phyloP scores from a whole-genome alignment of 1,140 invertebrate genomes.

The Cylas formicarius region DNA sequence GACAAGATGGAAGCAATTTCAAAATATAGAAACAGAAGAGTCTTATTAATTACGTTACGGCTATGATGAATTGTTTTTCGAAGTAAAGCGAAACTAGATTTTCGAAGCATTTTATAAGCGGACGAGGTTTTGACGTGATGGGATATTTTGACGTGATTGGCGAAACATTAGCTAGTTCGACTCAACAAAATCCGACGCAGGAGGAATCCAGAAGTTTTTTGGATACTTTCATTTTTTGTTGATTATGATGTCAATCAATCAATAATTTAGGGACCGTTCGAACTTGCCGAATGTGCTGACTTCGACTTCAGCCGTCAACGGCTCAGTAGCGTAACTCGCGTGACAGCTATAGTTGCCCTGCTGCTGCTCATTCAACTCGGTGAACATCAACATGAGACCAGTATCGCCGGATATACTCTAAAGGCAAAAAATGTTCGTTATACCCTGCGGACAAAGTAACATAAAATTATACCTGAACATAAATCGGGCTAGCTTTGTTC shows the following conservation, averaged over 20 bases:
- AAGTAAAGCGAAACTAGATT: too few species aligned
- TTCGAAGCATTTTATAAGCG: too few species aligned
- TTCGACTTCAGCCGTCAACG: constrained; percentile 55
- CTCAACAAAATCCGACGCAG: too few species aligned
- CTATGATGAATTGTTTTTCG: too few species aligned
- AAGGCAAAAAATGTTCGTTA: constrained; percentile 15
- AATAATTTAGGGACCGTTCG: background rate
- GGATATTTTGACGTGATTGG: too few species aligned
- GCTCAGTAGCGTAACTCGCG: constrained; percentile 65
- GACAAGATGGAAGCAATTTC: too few species aligned
- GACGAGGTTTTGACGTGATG: too few species aligned
- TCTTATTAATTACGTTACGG: too few species aligned
- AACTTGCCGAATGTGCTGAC: constrained; percentile 68
- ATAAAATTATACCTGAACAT: constrained; percentile 33
- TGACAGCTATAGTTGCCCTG: constrained; percentile 76
- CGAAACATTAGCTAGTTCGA: too few species aligned
- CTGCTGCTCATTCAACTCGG: constrained; percentile 64
- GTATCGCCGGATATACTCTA: constrained; percentile 38
- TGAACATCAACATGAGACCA: constrained; percentile 65
- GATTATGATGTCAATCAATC: background rate
- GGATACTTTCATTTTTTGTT: background rate
- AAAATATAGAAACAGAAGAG: too few species aligned
- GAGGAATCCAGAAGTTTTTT: too few species aligned
- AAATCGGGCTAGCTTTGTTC: constrained; percentile 28
- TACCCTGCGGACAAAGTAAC: background rate